A percentile compares a stretch with the other conserved stretches of the same genome.
Conservation (phyloP, 2,113 vertebrate genomes). For the Psittacara wagleri region DNA sequence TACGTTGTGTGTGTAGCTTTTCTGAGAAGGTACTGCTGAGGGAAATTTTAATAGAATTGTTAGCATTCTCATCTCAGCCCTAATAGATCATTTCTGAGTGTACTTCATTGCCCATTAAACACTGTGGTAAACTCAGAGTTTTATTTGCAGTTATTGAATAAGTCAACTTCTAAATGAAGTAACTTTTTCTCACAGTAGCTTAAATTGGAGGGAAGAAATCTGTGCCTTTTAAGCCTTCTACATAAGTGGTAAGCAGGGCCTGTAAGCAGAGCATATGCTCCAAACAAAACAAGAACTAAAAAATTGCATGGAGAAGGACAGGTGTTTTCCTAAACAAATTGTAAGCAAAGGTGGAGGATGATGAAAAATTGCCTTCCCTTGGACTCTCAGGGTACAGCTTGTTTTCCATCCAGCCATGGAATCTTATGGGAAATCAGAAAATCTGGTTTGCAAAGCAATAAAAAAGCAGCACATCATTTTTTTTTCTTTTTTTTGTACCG, state of each 20-base stretch:
- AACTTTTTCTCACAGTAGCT: not conserved
- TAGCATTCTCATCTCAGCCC: not conserved
- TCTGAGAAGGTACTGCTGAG: not conserved
- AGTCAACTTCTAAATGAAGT: not conserved
- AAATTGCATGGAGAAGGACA: not conserved
- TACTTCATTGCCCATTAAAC: not conserved
- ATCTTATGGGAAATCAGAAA: not conserved
- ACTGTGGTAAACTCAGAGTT: not conserved
- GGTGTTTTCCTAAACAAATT: not conserved
- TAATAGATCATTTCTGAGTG: not conserved
- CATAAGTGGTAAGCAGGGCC: not conserved
- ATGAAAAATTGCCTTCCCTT: not conserved
- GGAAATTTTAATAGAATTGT: not conserved
- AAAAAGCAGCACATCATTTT: not conserved
- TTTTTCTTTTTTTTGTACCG: not conserved
- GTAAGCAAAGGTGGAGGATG: not conserved
- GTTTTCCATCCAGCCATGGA: not conserved
- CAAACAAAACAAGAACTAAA: not conserved
- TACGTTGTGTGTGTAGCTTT: not conserved
- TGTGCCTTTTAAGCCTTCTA: not conserved
- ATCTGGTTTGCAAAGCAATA: not conserved
- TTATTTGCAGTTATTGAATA: not conserved
- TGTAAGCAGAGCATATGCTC: not conserved
- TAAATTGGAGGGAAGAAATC: not conserved
- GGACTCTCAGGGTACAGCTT: not conserved